Percentiles rank a stretch among this genome's conserved stretches.
phyloP scores from a whole-genome alignment of 2,888 invertebrate species.

The Caenorhabditis drosophilae region DNA sequence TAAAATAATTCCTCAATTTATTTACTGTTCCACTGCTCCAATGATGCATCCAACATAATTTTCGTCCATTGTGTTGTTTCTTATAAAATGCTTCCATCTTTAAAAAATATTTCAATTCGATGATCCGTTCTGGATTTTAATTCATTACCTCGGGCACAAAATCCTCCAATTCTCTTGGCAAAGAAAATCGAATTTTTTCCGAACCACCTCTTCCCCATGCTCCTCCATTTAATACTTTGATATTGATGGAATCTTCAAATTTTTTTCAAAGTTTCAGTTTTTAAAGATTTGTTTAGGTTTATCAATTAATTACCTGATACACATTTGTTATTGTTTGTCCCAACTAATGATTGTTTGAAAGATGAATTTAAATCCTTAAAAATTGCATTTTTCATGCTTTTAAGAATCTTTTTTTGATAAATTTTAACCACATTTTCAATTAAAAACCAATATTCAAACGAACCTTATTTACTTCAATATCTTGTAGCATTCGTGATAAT shows the following conservation, averaged over 20 bases:
- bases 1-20: slow-evolving; percentile 3
- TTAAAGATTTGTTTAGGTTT: not conserved
- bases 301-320: slow-evolving; percentile 35
- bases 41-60: slow-evolving; percentile 97
- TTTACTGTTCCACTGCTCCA: slow-evolving; percentile 94
- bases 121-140: not conserved
- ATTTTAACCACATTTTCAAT: not conserved
- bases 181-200: slow-evolving; percentile 82
- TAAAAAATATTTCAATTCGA: no score
- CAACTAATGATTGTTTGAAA: slow-evolving; percentile 75
- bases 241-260: slow-evolving; percentile 83
- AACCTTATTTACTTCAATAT: slow-evolving; percentile 81
- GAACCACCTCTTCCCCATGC: slow-evolving; percentile 92
- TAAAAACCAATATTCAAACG: not conserved
- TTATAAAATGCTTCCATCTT: slow-evolving; percentile 94
- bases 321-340: slow-evolving; percentile 46
- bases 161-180: slow-evolving; percentile 96
- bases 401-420: not conserved
- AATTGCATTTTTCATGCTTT: not conserved
- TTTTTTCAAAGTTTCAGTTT: no score
- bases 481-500: slow-evolving; percentile 88
- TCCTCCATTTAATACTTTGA: slow-evolving; percentile 96
- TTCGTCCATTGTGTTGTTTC: slow-evolving; percentile 94
- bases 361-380: slow-evolving; percentile 80
- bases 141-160: slow-evolving; percentile 84